phyloP scores from a whole-genome alignment of 2,797 vertebrate genomes.

The Acanthurus tractus region DNA sequence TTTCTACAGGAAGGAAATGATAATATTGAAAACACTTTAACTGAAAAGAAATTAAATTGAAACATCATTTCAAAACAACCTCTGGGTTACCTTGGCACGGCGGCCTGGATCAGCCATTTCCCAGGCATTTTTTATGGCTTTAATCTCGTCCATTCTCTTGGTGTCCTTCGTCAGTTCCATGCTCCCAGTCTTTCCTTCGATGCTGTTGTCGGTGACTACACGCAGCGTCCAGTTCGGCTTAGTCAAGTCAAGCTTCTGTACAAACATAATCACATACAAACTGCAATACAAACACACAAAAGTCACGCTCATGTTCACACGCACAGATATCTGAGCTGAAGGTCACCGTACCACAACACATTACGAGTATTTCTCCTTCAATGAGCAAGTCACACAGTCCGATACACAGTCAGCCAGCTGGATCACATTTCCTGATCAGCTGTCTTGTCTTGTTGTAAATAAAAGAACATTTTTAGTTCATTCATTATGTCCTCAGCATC shows the following conservation, averaged over 20 bases:
- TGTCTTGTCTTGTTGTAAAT: conserved; percentile 33
- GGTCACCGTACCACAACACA: conserved; percentile 29
- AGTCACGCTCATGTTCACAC: conserved; percentile 6
- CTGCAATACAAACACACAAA: conserved; percentile 1
- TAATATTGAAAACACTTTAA: not conserved
- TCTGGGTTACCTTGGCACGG: conserved; percentile 86
- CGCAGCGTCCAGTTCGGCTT: conserved; percentile 89
- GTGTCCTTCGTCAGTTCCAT: conserved; percentile 90
- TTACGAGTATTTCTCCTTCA: conserved; percentile 32
- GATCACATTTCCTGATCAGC: conserved; percentile 25
- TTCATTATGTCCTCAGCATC: conserved; percentile 31
- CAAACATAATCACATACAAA: conserved; percentile 24
- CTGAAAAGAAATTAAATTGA: not conserved
- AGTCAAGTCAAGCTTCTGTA: conserved; percentile 79
- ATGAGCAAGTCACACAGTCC: conserved; percentile 36
- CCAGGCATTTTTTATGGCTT: conserved; percentile 91
- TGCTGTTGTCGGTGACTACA: conserved; percentile 86
- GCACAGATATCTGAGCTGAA: conserved; percentile 46
- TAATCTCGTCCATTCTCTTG: conserved; percentile 89
- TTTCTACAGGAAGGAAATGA: not conserved
- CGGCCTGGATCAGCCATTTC: conserved; percentile 90
- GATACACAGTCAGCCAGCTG: conserved; percentile 25
- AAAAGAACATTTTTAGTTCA: conserved; percentile 30
- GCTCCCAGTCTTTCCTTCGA: conserved; percentile 56
- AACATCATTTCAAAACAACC: not conserved